Conservation (phyloP, 2,113 vertebrate genomes). For the Alligator sinensis region DNA sequence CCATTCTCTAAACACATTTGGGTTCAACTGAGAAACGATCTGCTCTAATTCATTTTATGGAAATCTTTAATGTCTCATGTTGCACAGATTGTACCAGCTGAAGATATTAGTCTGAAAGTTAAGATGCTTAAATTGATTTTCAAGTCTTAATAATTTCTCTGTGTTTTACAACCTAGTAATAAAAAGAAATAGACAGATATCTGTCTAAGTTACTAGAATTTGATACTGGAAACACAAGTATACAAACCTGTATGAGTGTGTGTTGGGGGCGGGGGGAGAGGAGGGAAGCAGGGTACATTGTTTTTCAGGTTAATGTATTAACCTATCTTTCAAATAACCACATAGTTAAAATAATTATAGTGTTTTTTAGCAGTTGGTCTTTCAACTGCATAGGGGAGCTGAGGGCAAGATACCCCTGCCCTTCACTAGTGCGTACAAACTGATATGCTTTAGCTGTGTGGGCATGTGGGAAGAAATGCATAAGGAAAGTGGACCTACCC, state of each 20-base stretch:
- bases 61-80: neutral
- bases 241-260: neutral
- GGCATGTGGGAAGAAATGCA: neutral
- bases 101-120: neutral
- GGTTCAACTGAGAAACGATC: constrained; percentile 33
- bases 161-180: neutral
- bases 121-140: constrained; percentile 41
- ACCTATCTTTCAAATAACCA: rapidly evolving
- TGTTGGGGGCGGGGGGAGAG: too few species aligned
- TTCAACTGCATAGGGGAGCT: rapidly evolving
- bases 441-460: neutral
- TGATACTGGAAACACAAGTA: neutral
- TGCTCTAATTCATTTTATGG: constrained; percentile 42
- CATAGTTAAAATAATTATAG: neutral
- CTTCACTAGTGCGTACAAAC: neutral
- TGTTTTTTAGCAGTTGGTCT: neutral
- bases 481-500: rapidly evolving
- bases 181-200: neutral
- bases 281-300: too few species aligned
- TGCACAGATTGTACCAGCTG: constrained; percentile 27
- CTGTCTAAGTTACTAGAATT: neutral
- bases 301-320: neutral
- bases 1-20: neutral
- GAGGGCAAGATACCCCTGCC: neutral
- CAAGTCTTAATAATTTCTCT: constrained; percentile 24